Evolutionary conservation across 2,113 vertebrate species (phyloP), one percentile per base, ranked within the genome.

Genomic region (Pantherophis guttatus): DNA sequence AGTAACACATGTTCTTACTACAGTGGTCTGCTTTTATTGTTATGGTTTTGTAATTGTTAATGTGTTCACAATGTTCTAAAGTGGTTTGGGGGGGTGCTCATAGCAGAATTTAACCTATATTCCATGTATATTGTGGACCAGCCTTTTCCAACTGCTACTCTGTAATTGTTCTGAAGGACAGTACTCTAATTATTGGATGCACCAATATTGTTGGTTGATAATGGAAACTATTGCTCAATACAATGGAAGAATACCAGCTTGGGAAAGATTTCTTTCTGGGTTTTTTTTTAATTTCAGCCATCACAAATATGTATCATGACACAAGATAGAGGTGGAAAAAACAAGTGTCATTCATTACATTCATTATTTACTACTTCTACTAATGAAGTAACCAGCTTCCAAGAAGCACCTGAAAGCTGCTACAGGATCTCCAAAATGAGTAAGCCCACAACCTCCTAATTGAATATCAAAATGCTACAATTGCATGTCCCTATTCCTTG

Each of bases 401-500:
- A 94, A 96, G 93, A 91, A 95, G 96, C 95, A 96, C 95, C 57
- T 96, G 96, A 93, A 97, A 95, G 95, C 94, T 86, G 94, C 96
- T 97, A 93, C 94, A 93, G 93, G 93, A 95, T 97, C 95, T 59
- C 39, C 75, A 96, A 90, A n/a, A 88, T 1, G 94, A 94, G 92
- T 94, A 95, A 95, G 96, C 94, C 95, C 88, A 94, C 93, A 93
- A 96, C 87, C 96, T 96, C 96, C 95, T 97, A 97, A 98, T 96
- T 97, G 96, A 97, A 95, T 96, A 96, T 94, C 96, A 92, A 96
- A 95, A 65, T 96, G 57, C 95, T 95, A 92, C 95, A 90, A 96
- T 97, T 93, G 94, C 26, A 33, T 95, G 95, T 89, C n/a, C 97
- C 94, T 87, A 58, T 95, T 96, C 96, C 97, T 93, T 7, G 97